These are phyloP conservation scores for Limnodromus scolopaceus DNA, from an alignment of 2,797 vertebrate genomes.

Conservation along the genomic window DNA sequence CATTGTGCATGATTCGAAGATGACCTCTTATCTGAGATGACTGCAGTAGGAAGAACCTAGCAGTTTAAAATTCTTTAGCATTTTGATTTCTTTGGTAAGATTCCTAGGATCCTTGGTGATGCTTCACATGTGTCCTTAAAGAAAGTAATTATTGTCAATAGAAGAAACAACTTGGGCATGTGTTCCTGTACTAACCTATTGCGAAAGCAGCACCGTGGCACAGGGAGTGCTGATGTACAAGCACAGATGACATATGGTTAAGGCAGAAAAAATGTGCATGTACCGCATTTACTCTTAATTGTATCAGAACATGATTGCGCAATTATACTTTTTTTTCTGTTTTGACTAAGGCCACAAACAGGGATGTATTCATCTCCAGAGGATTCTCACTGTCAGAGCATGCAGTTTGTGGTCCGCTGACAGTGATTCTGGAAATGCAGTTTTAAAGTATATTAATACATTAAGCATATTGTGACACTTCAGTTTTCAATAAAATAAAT, in stretches of 20 bases:
- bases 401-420: neutral
- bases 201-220: neutral
- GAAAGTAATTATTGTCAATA: neutral
- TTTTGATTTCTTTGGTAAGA: neutral
- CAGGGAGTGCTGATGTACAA: neutral
- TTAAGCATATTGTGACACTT: neutral
- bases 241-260: neutral
- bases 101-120: neutral
- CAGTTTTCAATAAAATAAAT: neutral
- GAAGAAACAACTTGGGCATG: neutral
- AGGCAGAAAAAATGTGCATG: neutral
- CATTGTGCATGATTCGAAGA: neutral
- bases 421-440: neutral
- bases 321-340: neutral
- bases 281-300: neutral
- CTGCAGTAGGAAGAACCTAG: neutral
- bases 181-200: neutral
- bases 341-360: neutral
- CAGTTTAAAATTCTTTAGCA: neutral
- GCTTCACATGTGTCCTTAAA: neutral
- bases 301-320: neutral
- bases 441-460: neutral
- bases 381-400: neutral
- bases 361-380: neutral
- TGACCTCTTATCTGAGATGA: neutral